Base-by-base conservation (phyloP, 1,140 invertebrate genomes). In the Elymnias hypermnestra region DNA sequence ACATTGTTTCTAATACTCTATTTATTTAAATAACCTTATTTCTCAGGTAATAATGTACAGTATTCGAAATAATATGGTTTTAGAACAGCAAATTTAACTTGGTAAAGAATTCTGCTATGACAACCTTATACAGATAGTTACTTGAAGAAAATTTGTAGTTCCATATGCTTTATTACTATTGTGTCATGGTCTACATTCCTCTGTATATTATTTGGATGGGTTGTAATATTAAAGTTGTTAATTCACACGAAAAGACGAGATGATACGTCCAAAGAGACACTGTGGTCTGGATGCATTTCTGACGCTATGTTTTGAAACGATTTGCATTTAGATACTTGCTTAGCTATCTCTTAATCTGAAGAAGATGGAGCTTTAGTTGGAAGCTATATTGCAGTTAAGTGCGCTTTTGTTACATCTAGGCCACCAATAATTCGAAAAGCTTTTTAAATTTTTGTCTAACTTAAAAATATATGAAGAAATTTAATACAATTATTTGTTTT, bases 271-370 rank as follows among this genome's bases (percentile, higher is more conserved):
- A 28, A 26, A 25, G 26, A 31, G 42, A 33, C 36, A 25, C 15
- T 26, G 38, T 26, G 39, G 38, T 42, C 14, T 36, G 22, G 15
- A 52, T 52, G 49, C 42, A 37, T 26, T 48, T 36, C 37, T 40
- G 42, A 45, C 28, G 26, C 17, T 37, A 35, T 52, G 42, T 45
- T 52, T 52, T 22, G 35, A 36, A 21, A 21, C 29, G 26, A 45
- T 45, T 52, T 52, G 37, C 49, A 52, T 45, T 52, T 48, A 39
- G 37, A 40, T 48, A 21, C 45, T 33, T 39, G 45, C 40, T 39
- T 48, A 14, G 28, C 26, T 12, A 33, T 31, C 35, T 14, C 12
- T 10, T 37, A 39, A 47, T 22, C 26, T 25, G n/a, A n/a, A n/a
- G n/a, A n/a, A n/a, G n/a, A n/a, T n/a, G n/a, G n/a, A n/a, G n/a